Conservation (phyloP, 2,888 invertebrate genomes). For the Monopis laevigella region DNA sequence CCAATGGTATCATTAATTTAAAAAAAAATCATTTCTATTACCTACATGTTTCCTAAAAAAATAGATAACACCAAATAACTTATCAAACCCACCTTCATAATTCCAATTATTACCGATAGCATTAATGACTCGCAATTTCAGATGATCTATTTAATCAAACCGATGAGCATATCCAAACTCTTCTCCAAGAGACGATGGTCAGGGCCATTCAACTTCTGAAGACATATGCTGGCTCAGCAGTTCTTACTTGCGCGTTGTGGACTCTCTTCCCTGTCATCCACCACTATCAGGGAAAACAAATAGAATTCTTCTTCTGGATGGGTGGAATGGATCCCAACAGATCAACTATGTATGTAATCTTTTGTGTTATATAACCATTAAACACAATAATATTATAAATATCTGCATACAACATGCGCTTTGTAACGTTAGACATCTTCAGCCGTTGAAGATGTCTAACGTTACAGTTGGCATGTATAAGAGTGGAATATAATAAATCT, state of each 20-base stretch:
- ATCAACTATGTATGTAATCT: slow-evolving; percentile 3
- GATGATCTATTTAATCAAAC: slow-evolving; percentile 11
- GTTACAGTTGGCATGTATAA: too few relatives aligned
- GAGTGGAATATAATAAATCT: too few relatives aligned
- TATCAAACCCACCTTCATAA: background rate
- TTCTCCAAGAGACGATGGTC: background rate
- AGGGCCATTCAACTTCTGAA: slow-evolving; percentile 1
- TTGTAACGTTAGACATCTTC: too few relatives aligned
- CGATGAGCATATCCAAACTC: background rate
- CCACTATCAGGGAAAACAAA: slow-evolving; percentile 25
- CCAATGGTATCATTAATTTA: too few relatives aligned
- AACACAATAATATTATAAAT: too few relatives aligned
- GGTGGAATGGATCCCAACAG: background rate
- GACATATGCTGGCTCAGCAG: slow-evolving; percentile 27
- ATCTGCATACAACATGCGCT: too few relatives aligned
- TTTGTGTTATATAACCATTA: too few relatives aligned
- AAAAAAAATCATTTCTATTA: too few relatives aligned
- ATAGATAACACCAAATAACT: background rate
- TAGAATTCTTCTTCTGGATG: slow-evolving; percentile 32
- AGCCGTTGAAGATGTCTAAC: too few relatives aligned
- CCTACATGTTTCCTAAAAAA: too few relatives aligned
- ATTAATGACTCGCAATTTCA: too few relatives aligned
- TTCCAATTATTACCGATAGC: background rate
- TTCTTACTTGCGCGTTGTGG: slow-evolving; percentile 44
- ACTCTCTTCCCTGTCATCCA: slow-evolving; percentile 31